Evolutionary conservation across 2,888 invertebrate species (phyloP).

Genomic region (Anarsia innoxiella): DNA sequence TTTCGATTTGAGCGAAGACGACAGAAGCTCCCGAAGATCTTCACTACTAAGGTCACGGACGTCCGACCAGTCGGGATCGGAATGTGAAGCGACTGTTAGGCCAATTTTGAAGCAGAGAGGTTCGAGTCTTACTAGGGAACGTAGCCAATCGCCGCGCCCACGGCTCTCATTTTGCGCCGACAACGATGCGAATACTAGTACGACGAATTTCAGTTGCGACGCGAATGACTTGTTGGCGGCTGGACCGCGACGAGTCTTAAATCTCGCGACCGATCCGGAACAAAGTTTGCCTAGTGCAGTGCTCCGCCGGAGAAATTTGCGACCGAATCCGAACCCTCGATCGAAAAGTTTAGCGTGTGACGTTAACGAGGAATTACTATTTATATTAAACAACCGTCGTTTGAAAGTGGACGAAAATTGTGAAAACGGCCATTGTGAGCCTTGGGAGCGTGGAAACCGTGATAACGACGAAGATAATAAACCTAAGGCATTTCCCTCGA

Average conservation of each 20-base stretch:
- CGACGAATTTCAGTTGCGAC: constrained; percentile 62
- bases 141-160: constrained; percentile 77
- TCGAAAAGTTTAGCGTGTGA: constrained; percentile 68
- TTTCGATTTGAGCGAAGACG: constrained; percentile 73
- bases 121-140: constrained; percentile 75
- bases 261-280: constrained; percentile 52
- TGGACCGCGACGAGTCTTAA: constrained; percentile 61
- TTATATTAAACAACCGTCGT: constrained; percentile 62
- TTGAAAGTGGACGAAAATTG: constrained; percentile 64
- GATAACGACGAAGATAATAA: constrained; percentile 30
- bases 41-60: constrained; percentile 73
- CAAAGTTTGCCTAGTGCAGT: constrained; percentile 64
- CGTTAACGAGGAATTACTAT: constrained; percentile 65
- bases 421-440: constrained; percentile 46
- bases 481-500: constrained; percentile 73
- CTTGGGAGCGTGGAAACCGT: constrained; percentile 34
- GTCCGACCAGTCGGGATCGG: constrained; percentile 71
- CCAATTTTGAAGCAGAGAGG: constrained; percentile 80
- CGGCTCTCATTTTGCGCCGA: constrained; percentile 78
- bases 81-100: constrained; percentile 74
- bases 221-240: constrained; percentile 65
- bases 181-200: constrained; percentile 62
- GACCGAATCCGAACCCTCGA: constrained; percentile 58
- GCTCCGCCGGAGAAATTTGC: constrained; percentile 58
- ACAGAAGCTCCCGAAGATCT: constrained; percentile 72